Percentiles rank a stretch among this genome's conserved stretches.
These are phyloP conservation scores for Etheostoma cragini DNA, from an alignment of 2,113 vertebrate genomes.

Conservation along the genomic window DNA sequence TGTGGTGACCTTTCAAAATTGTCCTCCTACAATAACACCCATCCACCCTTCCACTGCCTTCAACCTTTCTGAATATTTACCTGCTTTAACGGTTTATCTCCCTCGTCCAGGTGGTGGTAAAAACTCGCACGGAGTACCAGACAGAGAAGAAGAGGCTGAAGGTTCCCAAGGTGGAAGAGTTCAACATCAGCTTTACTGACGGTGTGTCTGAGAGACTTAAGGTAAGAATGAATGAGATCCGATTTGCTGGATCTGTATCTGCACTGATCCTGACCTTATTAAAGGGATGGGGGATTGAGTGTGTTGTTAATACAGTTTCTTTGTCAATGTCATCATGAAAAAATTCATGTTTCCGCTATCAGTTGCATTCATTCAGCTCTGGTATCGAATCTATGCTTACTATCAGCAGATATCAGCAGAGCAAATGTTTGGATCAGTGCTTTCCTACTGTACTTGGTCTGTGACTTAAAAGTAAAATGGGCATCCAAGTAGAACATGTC, in stretches of 20 bases:
- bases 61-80: background rate
- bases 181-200: slow-evolving; percentile 96
- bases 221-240: slow-evolving; percentile 77
- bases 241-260: background rate
- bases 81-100: slow-evolving; percentile 6
- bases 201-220: slow-evolving; percentile 91
- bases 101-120: slow-evolving; percentile 93
- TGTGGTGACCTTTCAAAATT: background rate
- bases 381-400: background rate
- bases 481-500: background rate
- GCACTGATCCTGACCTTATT: background rate
- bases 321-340: too few relatives aligned
- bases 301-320: background rate
- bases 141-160: slow-evolving; percentile 98
- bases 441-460: background rate
- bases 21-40: background rate
- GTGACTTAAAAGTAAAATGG: background rate
- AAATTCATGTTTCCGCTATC: too few relatives aligned
- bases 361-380: background rate
- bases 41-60: background rate
- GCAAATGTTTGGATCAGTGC: background rate
- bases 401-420: background rate
- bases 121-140: slow-evolving; percentile 97
- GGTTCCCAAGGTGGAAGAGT: slow-evolving; percentile 97
- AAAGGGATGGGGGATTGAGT: background rate